phyloP scores from a whole-genome alignment of 2,113 vertebrate species.

The Elephas maximus region DNA sequence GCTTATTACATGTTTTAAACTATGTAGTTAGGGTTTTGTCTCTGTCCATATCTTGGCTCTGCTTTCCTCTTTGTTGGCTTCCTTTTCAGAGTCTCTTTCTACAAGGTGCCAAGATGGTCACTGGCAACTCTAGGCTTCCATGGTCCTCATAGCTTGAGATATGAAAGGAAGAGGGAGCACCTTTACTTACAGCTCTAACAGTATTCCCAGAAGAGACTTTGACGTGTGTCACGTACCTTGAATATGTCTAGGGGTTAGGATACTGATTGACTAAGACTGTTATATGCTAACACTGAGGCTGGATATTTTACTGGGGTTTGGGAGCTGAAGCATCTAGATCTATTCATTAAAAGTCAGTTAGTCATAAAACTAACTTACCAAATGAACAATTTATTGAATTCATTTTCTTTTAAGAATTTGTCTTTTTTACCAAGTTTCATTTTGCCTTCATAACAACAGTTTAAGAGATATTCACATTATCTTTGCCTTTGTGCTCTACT shows the following conservation, averaged over 20 bases:
- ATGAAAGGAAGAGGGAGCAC: not conserved
- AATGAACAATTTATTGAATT: not conserved
- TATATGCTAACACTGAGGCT: not conserved
- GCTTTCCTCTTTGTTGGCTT: not conserved
- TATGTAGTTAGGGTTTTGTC: not conserved
- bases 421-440: slow-evolving; percentile 21
- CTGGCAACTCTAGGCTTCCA: not conserved
- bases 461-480: not conserved
- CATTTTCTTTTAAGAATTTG: slow-evolving; percentile 32
- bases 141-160: not conserved
- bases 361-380: not conserved
- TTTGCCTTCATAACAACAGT: not conserved
- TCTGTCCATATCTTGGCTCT: not conserved
- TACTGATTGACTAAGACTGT: not conserved
- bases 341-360: slow-evolving; percentile 20
- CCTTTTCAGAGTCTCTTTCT: not conserved
- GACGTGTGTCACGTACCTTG: not conserved
- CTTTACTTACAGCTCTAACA: not conserved
- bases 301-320: not conserved
- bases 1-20: not conserved
- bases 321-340: not conserved
- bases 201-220: not conserved
- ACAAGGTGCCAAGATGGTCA: not conserved
- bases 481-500: not conserved
- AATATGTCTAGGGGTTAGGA: not conserved